These are phyloP conservation scores for Actinia equina DNA, from an alignment of 64 coral and sea anemone genomes.

Conservation along the genomic window DNA sequence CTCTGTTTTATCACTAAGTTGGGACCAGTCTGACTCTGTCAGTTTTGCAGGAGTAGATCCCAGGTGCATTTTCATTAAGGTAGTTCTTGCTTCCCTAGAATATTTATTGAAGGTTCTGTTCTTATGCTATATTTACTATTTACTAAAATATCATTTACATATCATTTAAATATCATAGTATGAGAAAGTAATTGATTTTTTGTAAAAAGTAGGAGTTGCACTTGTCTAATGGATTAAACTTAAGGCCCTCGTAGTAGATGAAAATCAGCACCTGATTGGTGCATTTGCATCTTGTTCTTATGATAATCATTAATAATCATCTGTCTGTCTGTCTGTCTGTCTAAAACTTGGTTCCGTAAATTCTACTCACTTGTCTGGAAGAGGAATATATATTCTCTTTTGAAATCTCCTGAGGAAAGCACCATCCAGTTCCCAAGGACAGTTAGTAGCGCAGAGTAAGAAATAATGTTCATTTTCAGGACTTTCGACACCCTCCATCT, in stretches of 20 bases:
- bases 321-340: no score
- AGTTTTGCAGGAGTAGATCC: constrained; percentile 55
- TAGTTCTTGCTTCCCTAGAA: constrained; percentile 54
- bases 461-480: constrained; percentile 60
- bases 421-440: constrained; percentile 95
- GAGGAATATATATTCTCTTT: constrained; percentile 91
- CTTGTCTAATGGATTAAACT: no score
- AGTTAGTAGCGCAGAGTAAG: constrained; percentile 94
- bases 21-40: constrained; percentile 71
- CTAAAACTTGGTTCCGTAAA: background rate
- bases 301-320: background rate
- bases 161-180: no score
- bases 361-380: constrained; percentile 75
- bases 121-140: no score
- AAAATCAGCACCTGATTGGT: no score
- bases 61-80: constrained; percentile 79
- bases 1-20: constrained; percentile 61
- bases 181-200: no score
- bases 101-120: background rate
- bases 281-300: no score
- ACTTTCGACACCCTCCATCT: constrained; percentile 88
- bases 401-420: constrained; percentile 97
- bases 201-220: no score
- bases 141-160: no score
- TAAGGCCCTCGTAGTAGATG: no score